A percentile compares a stretch with the other conserved stretches of the same genome.
These are phyloP conservation scores for Anolis sagrei DNA, from an alignment of 2,113 vertebrate species.

Conservation along the genomic window DNA sequence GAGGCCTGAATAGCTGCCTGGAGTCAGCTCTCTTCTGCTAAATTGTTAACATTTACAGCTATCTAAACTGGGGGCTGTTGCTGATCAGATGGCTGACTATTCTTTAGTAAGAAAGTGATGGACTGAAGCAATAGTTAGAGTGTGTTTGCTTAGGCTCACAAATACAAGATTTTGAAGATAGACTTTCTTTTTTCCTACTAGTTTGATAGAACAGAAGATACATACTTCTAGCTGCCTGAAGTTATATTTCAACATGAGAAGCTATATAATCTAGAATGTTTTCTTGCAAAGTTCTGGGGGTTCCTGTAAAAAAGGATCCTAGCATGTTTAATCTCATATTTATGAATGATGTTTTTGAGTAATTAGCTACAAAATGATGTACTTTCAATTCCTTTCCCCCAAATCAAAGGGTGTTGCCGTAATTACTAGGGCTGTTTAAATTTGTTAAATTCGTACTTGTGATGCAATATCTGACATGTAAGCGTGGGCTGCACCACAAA, in stretches of 20 bases:
- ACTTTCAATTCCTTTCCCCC: too few species aligned
- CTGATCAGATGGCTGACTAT: not conserved
- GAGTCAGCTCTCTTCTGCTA: not conserved
- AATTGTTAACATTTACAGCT: not conserved
- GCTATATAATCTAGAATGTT: too few species aligned
- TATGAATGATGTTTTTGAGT: not conserved
- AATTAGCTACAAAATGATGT: too few species aligned
- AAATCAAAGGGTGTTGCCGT: too few species aligned
- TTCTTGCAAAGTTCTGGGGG: too few species aligned
- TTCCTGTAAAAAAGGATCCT: not conserved
- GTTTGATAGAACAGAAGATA: not conserved
- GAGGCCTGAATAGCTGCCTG: not conserved
- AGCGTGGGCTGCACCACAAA: too few species aligned
- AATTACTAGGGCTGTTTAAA: too few species aligned
- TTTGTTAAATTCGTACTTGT: too few species aligned
- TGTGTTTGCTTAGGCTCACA: not conserved
- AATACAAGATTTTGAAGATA: not conserved
- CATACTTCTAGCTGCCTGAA: not conserved
- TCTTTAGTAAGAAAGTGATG: not conserved
- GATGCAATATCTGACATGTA: too few species aligned
- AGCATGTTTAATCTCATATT: not conserved
- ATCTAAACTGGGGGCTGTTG: not conserved
- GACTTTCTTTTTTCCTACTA: not conserved
- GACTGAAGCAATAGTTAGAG: too few species aligned
- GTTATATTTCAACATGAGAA: not conserved